These are phyloP conservation scores for Marisa cornuarietis DNA, from an alignment of 1,140 invertebrate species.

Conservation along the genomic window DNA sequence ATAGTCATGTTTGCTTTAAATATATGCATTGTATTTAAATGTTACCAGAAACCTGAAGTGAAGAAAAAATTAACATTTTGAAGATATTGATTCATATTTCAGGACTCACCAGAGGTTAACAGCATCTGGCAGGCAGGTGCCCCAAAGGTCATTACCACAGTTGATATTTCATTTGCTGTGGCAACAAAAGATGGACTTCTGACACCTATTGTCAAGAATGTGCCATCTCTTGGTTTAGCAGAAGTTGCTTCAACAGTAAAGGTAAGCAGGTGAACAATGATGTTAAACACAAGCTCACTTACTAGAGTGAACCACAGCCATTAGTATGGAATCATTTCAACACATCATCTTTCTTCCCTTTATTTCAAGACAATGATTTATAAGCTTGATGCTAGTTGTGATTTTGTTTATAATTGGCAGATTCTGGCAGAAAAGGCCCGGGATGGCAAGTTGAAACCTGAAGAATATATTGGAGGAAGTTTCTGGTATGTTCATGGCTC, in stretches of 20 bases:
- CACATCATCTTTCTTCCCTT: too few species aligned
- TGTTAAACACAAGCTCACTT: too few species aligned
- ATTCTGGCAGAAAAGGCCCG: slow-evolving; percentile 75
- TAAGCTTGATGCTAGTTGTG: neutral
- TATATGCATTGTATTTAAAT: neutral
- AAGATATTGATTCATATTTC: slow-evolving; percentile 4
- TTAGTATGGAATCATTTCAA: too few species aligned
- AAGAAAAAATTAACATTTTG: neutral
- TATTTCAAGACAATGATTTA: neutral
- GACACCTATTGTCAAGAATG: slow-evolving; percentile 86
- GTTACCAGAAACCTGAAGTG: neutral
- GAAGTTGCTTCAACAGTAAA: slow-evolving; percentile 65
- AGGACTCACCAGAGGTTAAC: slow-evolving; percentile 60
- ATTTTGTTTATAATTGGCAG: slow-evolving; percentile 48
- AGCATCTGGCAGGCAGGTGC: slow-evolving; percentile 50
- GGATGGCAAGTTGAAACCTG: slow-evolving; percentile 57
- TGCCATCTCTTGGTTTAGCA: slow-evolving; percentile 61
- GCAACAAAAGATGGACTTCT: slow-evolving; percentile 95
- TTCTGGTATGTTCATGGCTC: slow-evolving; percentile 57
- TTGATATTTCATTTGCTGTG: slow-evolving; percentile 97
- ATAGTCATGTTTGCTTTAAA: neutral
- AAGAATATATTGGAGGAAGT: slow-evolving; percentile 62
- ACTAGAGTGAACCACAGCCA: too few species aligned
- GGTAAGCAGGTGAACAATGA: slow-evolving; percentile 43
- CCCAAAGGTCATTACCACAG: slow-evolving; percentile 73